These are phyloP conservation scores for Atractosteus spatula DNA, from an alignment of 2,113 vertebrate species.

Conservation along the genomic window DNA sequence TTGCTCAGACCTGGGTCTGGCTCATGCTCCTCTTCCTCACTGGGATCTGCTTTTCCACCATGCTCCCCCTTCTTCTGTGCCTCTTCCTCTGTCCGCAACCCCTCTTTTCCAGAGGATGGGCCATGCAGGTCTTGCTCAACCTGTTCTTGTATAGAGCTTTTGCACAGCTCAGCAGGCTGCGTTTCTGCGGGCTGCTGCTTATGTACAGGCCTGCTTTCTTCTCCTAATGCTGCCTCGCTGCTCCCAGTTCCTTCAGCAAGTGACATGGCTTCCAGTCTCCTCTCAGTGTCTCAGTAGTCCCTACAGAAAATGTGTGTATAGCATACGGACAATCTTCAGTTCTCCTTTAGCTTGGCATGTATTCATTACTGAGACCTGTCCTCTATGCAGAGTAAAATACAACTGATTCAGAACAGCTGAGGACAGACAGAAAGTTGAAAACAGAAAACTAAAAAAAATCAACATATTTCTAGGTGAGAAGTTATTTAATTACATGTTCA, in stretches of 20 bases:
- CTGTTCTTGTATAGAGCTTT: not conserved
- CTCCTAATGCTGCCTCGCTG: not conserved
- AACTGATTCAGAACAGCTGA: too few relatives aligned
- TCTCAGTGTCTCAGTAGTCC: not conserved
- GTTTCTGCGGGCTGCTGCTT: not conserved
- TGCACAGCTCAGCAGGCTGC: not conserved
- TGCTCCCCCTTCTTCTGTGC: not conserved
- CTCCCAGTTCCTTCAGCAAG: not conserved
- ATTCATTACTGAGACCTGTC: not conserved
- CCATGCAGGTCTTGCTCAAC: not conserved
- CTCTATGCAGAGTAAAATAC: not conserved
- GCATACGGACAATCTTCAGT: not conserved
- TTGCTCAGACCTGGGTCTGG: not conserved
- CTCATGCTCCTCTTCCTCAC: not conserved
- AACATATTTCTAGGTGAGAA: not conserved
- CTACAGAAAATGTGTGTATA: not conserved
- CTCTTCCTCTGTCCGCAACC: not conserved
- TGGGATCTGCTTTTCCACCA: too few relatives aligned
- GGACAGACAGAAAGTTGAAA: too few relatives aligned
- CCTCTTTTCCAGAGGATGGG: not conserved
- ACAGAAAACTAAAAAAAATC: too few relatives aligned
- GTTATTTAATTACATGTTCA: not conserved
- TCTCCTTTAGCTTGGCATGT: not conserved
- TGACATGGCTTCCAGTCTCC: conserved; percentile 25
- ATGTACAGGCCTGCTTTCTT: not conserved